These are phyloP conservation scores for Xiphorhynchus elegans DNA, from an alignment of 2,113 vertebrate genomes.

Conservation along the genomic window DNA sequence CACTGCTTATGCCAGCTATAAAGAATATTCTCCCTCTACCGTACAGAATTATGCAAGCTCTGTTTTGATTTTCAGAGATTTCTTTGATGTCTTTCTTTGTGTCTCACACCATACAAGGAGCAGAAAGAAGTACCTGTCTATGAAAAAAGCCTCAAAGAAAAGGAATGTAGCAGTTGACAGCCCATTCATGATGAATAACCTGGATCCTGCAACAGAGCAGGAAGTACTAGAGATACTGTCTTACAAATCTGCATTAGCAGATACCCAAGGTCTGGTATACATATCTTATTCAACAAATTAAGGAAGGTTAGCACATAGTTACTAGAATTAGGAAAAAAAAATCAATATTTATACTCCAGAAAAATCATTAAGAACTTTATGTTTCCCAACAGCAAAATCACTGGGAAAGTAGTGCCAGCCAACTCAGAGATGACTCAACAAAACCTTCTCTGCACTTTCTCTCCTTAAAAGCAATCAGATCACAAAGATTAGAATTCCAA, in stretches of 20 bases:
- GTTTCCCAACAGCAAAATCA: not conserved
- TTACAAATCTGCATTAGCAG: not conserved
- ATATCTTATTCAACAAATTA: not conserved
- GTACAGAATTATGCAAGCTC: not conserved
- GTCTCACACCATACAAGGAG: not conserved
- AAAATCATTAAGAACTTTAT: not conserved
- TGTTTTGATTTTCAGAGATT: not conserved
- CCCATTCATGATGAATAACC: not conserved
- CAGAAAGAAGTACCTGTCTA: not conserved
- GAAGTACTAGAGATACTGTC: not conserved
- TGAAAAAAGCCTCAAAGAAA: not conserved
- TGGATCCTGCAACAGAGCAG: not conserved
- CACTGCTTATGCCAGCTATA: not conserved
- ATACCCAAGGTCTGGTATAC: not conserved
- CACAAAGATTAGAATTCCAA: not conserved
- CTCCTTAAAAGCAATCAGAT: not conserved
- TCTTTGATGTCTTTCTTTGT: not conserved
- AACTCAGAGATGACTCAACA: not conserved
- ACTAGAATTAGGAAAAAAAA: not conserved
- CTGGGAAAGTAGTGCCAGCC: not conserved
- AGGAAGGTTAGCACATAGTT: not conserved
- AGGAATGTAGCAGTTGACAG: not conserved
- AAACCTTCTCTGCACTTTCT: not conserved
- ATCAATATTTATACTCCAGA: not conserved
- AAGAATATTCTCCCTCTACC: not conserved